These are phyloP conservation scores for Meloe dianella DNA, from an alignment of 2,888 invertebrate genomes.

Conservation along the genomic window DNA sequence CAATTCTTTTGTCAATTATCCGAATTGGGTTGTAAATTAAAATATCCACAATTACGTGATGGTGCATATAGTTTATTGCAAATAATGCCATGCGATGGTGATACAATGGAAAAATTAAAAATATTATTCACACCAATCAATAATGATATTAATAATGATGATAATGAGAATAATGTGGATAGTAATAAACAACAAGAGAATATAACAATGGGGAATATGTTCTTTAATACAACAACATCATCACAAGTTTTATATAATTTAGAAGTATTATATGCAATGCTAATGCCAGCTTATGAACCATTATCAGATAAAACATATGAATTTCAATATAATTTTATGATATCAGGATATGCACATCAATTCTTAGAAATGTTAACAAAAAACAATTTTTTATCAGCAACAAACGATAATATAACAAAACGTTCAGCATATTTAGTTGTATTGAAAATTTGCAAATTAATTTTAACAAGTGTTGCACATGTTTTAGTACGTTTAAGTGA, in stretches of 20 bases:
- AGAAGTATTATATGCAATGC: conserved; percentile 76
- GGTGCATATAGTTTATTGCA: conserved; percentile 80
- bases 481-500: conserved; percentile 67
- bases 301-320: conserved; percentile 75
- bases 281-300: conserved; percentile 88
- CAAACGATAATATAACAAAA: conserved; percentile 68
- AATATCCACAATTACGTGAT: conserved; percentile 81
- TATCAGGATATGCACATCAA: conserved; percentile 69
- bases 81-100: conserved; percentile 75
- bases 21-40: conserved; percentile 83
- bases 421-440: conserved; percentile 87
- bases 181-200: conserved; percentile 41
- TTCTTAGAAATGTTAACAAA: conserved; percentile 83
- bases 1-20: conserved; percentile 86
- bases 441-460: conserved; percentile 85
- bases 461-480: conserved; percentile 86
- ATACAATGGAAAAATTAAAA: conserved; percentile 64
- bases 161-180: conserved; percentile 9
- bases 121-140: conserved; percentile 61
- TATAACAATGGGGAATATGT: conserved; percentile 67
- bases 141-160: conserved; percentile 39
- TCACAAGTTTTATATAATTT: conserved; percentile 77
- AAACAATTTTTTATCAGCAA: conserved; percentile 80
- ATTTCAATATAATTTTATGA: conserved; percentile 73
- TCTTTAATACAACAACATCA: conserved; percentile 73